A percentile compares a stretch with the other conserved stretches of the same genome.
Evolutionary conservation across 1,140 invertebrate species (phyloP).

Genomic region (Gerris buenoi): DNA sequence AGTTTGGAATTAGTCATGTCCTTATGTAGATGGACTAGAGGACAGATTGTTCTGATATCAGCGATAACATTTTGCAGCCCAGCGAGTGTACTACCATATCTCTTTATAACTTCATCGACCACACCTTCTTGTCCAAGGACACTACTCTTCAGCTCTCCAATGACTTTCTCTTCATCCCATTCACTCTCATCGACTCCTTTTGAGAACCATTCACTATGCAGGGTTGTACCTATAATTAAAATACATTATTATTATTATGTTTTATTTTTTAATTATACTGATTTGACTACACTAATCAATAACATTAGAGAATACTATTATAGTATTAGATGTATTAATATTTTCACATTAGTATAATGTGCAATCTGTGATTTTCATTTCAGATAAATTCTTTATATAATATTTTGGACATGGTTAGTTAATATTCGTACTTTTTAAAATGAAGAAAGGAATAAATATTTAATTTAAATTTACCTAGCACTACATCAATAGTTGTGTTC

Average conservation of each 20-base stretch:
- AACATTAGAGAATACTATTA: too few species aligned
- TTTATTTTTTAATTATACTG: background rate
- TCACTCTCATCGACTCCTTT: slow-evolving; percentile 30
- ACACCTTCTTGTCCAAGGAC: slow-evolving; percentile 36
- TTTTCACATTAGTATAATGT: too few species aligned
- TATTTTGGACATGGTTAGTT: too few species aligned
- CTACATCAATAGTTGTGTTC: slow-evolving; percentile 36
- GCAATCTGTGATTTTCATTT: too few species aligned
- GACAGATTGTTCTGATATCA: slow-evolving; percentile 63
- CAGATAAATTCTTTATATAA: too few species aligned
- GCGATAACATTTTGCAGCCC: slow-evolving; percentile 55
- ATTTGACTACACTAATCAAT: slow-evolving; percentile 4
- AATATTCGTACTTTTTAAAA: too few species aligned
- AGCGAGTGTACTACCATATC: slow-evolving; percentile 48
- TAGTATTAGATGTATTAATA: too few species aligned
- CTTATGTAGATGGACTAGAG: slow-evolving; percentile 45
- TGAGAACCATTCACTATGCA: slow-evolving; percentile 39
- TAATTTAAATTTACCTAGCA: slow-evolving; percentile 44
- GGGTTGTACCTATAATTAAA: slow-evolving; percentile 38
- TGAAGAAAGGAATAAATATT: too few species aligned
- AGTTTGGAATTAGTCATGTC: slow-evolving; percentile 43
- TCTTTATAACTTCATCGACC: slow-evolving; percentile 40
- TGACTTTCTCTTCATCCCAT: slow-evolving; percentile 15
- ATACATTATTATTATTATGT: background rate
- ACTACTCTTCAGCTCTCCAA: background rate